Conservation (phyloP, 1,140 invertebrate species). For the Cotesia typhae region DNA sequence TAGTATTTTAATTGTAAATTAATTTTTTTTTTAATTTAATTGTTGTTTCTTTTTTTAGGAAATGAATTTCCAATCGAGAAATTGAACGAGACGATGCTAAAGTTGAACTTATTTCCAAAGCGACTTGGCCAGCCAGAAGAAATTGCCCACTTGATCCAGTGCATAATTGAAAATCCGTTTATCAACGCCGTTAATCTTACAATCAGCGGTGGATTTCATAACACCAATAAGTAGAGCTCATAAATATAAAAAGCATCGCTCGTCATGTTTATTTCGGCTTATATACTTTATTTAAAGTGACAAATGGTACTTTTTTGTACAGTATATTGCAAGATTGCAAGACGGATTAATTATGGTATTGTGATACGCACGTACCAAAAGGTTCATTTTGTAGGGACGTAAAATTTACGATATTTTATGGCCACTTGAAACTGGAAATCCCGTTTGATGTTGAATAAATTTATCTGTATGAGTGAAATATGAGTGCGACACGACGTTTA, state of each 20-base stretch:
- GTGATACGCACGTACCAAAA: not conserved
- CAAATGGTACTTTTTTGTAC: conserved; percentile 3
- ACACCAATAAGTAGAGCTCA: not conserved
- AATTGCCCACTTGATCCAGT: conserved; percentile 86
- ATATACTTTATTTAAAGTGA: not conserved
- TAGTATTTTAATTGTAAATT: not conserved
- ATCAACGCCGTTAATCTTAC: conserved; percentile 45
- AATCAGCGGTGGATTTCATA: conserved; percentile 40
- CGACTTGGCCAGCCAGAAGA: conserved; percentile 89
- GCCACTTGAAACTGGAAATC: no score
- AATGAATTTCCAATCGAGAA: not conserved
- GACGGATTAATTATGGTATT: not conserved
- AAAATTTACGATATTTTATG: no score
- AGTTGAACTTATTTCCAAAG: conserved; percentile 77
- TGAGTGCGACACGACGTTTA: conserved; percentile 53
- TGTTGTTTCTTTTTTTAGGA: not conserved
- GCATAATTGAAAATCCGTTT: conserved; percentile 89
- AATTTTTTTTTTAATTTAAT: not conserved
- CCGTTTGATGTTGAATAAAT: conserved; percentile 42
- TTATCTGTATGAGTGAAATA: conserved; percentile 58
- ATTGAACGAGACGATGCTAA: not conserved
- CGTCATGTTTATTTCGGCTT: not conserved
- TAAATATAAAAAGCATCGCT: not conserved
- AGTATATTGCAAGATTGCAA: no score
- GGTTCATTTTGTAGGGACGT: conserved; percentile 30